These are phyloP conservation scores for Recurvirostra avosetta DNA, from an alignment of 2,113 vertebrate genomes.

Conservation along the genomic window DNA sequence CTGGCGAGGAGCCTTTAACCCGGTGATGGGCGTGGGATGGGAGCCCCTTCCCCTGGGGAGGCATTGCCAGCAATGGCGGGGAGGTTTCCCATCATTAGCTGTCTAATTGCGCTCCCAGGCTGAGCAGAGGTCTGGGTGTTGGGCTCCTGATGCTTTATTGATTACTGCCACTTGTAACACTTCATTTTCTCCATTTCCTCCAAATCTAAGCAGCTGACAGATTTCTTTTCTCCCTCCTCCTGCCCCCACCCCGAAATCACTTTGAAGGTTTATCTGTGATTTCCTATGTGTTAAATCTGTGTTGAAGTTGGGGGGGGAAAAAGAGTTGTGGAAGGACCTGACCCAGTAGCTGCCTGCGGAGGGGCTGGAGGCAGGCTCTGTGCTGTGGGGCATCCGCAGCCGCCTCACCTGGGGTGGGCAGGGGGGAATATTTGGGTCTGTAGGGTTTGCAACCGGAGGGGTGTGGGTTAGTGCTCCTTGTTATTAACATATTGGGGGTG, in stretches of 20 bases:
- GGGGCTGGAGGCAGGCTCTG: too few relatives aligned
- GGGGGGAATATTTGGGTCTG: too few relatives aligned
- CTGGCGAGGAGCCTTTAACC: neutral
- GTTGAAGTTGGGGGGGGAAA: neutral
- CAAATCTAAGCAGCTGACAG: neutral
- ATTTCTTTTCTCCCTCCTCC: neutral
- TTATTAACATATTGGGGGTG: rapidly evolving
- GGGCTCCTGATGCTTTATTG: slow-evolving; percentile 59
- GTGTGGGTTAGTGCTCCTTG: neutral
- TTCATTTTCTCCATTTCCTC: slow-evolving; percentile 44
- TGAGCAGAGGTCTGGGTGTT: neutral
- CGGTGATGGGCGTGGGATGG: neutral
- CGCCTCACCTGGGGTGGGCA: neutral
- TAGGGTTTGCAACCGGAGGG: rapidly evolving
- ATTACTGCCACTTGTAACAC: slow-evolving; percentile 15
- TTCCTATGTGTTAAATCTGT: neutral
- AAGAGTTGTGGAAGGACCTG: neutral
- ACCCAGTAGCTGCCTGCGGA: neutral
- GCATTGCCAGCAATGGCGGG: neutral
- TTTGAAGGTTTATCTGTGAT: neutral
- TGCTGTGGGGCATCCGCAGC: neutral
- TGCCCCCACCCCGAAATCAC: neutral
- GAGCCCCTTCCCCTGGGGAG: neutral
- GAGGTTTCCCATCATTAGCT: neutral
- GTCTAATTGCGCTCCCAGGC: slow-evolving; percentile 29